Base-by-base conservation (phyloP, 2,888 invertebrate species). In the Didymodactylos carnosus region DNA sequence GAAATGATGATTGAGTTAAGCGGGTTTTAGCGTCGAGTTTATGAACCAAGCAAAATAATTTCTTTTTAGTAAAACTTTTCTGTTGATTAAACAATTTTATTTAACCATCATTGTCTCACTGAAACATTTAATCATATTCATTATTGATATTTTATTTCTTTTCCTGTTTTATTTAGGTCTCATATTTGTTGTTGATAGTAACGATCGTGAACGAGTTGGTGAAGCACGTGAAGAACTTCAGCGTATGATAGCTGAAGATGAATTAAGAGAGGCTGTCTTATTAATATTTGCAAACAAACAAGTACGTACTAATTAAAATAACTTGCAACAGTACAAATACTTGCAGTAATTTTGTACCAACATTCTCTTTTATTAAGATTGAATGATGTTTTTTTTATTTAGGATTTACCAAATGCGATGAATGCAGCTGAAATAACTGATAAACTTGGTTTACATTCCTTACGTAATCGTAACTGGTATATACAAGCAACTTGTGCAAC, bases 361-460 rank as follows among this genome's bases (percentile, higher is more conserved):
- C n/a, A n/a, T n/a, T n/a, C n/a, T n/a, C n/a, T n/a, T n/a, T n/a
- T n/a, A n/a, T n/a, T n/a, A n/a, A n/a, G n/a, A n/a, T n/a, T n/a
- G n/a, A n/a, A 25, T 53, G 13, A 70, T 70, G 14, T 39, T 29
- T 71, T n/a, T n/a, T 40, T 41, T 46, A 8, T 72, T 49, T 83
- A 94, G 92, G 98, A 98, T 88, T 88, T 98, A 87, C 97, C 97
- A 82, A 98, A 98, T 86, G 97, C 97, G 80, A 98, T 98, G 97
- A 97, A 94, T 85, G 95, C 97, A 78, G 95, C 97, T 77, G 98
- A 98, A 87, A 94, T 98, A 80, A 98, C 97, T 81, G 97, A 98
- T 87, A 98, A 97, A 88, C 88, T 98, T 84, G 94, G 94, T 78
- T 88, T 98, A 84, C 97, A 97, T 86, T 92, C 93, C 83, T 87